Percentiles rank a stretch among this genome's conserved stretches.
Evolutionary conservation across 2,888 invertebrate genomes (phyloP).

Genomic region (Chrysolina americana): DNA sequence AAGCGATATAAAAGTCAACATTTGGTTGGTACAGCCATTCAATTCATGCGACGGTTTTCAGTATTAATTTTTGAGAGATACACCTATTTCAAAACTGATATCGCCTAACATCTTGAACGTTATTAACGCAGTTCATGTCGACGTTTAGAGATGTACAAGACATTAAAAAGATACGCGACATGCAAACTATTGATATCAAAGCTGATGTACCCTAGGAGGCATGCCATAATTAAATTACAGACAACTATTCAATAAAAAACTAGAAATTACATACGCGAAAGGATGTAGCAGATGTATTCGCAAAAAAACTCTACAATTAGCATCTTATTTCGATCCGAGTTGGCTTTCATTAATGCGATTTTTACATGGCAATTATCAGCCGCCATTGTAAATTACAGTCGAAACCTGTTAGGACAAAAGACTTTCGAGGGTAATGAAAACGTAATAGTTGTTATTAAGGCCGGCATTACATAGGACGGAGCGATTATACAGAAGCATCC

Average conservation of each 20-base stretch:
- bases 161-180: constrained; percentile 1
- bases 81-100: neutral
- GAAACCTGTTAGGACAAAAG: constrained; percentile 35
- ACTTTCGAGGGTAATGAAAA: constrained; percentile 41
- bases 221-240: constrained; percentile 24
- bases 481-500: constrained; percentile 42
- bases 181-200: constrained; percentile 20
- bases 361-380: constrained; percentile 40
- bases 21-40: too few relatives aligned
- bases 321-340: constrained; percentile 40
- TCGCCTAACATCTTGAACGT: neutral
- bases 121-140: neutral
- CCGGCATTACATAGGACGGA: constrained; percentile 38
- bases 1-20: too few relatives aligned
- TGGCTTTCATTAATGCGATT: constrained; percentile 38
- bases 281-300: constrained; percentile 45
- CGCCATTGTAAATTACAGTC: constrained; percentile 41
- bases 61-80: neutral
- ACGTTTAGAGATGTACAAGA: constrained; percentile 13
- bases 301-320: constrained; percentile 42
- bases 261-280: constrained; percentile 37
- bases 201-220: constrained; percentile 1
- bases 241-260: constrained; percentile 11
- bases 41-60: neutral
- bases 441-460: constrained; percentile 47